Conservation (phyloP, 2,888 invertebrate genomes). For the Platerodrilus igneus region DNA sequence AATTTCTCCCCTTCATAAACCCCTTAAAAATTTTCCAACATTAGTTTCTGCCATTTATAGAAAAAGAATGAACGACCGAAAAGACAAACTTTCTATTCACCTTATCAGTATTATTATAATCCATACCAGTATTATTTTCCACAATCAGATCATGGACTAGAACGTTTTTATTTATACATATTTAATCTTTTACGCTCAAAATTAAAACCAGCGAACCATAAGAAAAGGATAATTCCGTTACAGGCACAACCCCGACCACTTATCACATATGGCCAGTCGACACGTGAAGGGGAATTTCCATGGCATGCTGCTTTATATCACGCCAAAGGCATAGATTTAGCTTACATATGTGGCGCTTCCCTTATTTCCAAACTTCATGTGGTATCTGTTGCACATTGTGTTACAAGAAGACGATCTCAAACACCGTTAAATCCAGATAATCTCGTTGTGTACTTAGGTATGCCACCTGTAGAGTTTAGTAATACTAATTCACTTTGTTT, state of each 20-base stretch:
- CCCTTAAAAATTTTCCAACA: too few relatives aligned
- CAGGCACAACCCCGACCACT: slow-evolving; percentile 51
- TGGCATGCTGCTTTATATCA: slow-evolving; percentile 65
- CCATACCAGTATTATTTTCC: too few relatives aligned
- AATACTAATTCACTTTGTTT: background rate
- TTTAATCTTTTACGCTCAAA: too few relatives aligned
- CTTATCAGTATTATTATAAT: background rate
- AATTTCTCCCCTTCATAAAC: too few relatives aligned
- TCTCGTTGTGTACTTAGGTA: slow-evolving; percentile 40
- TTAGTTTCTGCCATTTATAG: slow-evolving; percentile 1
- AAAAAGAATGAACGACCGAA: background rate
- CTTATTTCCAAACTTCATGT: slow-evolving; percentile 38
- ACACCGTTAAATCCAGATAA: slow-evolving; percentile 31
- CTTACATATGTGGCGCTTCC: slow-evolving; percentile 42
- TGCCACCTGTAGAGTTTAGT: background rate
- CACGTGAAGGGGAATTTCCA: slow-evolving; percentile 61
- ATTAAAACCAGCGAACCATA: too few relatives aligned
- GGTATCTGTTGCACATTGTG: slow-evolving; percentile 44
- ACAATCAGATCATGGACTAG: too few relatives aligned
- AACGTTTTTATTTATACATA: too few relatives aligned
- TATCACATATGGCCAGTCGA: slow-evolving; percentile 56
- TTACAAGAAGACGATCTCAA: slow-evolving; percentile 35
- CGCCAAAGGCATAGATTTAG: slow-evolving; percentile 43
- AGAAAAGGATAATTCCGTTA: too few relatives aligned
- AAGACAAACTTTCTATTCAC: too few relatives aligned